Conservation (phyloP, 2,888 invertebrate species). For the Corythucha ciliata region DNA sequence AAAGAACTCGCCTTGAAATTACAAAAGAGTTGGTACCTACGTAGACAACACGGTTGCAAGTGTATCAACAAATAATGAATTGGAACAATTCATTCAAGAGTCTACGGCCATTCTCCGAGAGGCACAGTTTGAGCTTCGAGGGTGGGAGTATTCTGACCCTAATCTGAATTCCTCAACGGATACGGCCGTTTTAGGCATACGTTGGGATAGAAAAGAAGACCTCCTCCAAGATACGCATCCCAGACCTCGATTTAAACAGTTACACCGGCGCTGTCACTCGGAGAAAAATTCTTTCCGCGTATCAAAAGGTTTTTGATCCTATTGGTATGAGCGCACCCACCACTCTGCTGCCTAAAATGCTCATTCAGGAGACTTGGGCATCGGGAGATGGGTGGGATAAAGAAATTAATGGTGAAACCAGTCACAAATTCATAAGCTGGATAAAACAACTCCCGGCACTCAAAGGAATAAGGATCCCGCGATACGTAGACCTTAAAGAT, state of each 20-base stretch:
- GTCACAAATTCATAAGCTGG: too few species aligned
- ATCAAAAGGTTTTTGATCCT: constrained; percentile 8
- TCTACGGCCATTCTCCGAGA: neutral
- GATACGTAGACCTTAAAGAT: too few species aligned
- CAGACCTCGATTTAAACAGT: neutral
- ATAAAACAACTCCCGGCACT: too few species aligned
- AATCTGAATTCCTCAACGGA: neutral
- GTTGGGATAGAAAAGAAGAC: constrained; percentile 13
- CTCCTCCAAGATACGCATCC: neutral
- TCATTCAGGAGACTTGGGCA: too few species aligned
- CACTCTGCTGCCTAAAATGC: too few species aligned
- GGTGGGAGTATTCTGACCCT: constrained; percentile 14
- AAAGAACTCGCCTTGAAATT: neutral
- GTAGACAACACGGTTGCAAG: constrained; percentile 14
- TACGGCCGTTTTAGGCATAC: constrained; percentile 9
- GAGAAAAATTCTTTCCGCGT: constrained; percentile 2
- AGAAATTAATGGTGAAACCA: too few species aligned
- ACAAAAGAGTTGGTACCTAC: constrained; percentile 12
- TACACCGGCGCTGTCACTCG: neutral
- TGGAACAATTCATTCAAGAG: neutral
- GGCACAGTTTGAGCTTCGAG: constrained; percentile 10
- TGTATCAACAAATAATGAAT: neutral
- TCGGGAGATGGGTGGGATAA: too few species aligned
- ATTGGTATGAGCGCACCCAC: too few species aligned
- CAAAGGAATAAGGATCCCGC: too few species aligned